Evolutionary conservation across 1,140 invertebrate species (phyloP).

Genomic region (Neomicropteryx cornuta): DNA sequence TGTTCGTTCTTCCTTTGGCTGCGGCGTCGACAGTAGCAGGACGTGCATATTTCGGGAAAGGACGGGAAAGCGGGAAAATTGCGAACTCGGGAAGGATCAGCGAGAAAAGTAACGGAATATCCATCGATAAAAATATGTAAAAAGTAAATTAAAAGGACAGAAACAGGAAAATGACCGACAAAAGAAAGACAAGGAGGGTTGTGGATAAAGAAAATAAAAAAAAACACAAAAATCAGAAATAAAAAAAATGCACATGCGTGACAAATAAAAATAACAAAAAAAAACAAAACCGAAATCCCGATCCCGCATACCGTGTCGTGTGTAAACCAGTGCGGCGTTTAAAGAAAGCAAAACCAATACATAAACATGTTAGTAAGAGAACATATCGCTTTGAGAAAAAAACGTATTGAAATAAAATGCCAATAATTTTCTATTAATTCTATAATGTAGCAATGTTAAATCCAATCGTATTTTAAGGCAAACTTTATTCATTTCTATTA

Average conservation of each 20-base stretch:
- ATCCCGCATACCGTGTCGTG: too few relatives aligned
- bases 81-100: conserved; percentile 3
- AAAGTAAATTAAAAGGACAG: conserved; percentile 30
- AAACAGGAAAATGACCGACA: conserved; percentile 29
- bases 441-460: too few relatives aligned
- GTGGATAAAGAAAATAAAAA: conserved; percentile 14
- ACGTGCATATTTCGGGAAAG: conserved; percentile 33
- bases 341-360: too few relatives aligned
- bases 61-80: conserved; percentile 25
- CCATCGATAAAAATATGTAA: too few relatives aligned
- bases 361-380: too few relatives aligned
- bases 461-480: too few relatives aligned
- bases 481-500: too few relatives aligned
- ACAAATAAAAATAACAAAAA: conserved; percentile 37
- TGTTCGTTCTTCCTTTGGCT: conserved; percentile 99
- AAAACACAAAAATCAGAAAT: conserved; percentile 12
- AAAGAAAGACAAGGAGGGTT: conserved; percentile 16
- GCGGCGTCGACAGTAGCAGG: conserved; percentile 45
- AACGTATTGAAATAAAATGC: too few relatives aligned
- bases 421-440: too few relatives aligned
- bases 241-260: conserved; percentile 12
- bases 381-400: too few relatives aligned
- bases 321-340: too few relatives aligned
- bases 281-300: conserved; percentile 39
- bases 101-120: too few relatives aligned